These are phyloP conservation scores for Melipona bicolor DNA, from an alignment of 2,888 invertebrate species.

Conservation along the genomic window DNA sequence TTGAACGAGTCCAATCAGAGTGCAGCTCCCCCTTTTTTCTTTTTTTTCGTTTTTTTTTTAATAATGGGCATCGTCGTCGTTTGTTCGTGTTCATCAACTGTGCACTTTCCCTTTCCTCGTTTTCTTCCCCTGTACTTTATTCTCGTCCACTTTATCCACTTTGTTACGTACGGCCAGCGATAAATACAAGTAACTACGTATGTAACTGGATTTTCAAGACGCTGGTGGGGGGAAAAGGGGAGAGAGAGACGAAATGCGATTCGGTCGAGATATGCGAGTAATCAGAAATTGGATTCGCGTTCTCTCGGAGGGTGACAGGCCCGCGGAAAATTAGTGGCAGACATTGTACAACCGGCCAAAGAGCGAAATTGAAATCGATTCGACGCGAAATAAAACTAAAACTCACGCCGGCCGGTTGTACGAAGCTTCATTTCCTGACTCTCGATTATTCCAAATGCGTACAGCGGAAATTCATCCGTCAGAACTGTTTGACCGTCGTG, in stretches of 20 bases:
- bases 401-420: not conserved
- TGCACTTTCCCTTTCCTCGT: no score
- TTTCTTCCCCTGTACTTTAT: no score
- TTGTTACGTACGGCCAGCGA: no score
- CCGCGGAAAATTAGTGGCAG: not conserved
- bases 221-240: no score
- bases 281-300: not conserved
- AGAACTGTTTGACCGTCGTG: not conserved
- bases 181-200: not conserved
- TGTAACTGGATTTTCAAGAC: not conserved
- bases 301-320: no score
- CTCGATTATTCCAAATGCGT: constrained; percentile 7
- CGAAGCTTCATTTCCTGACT: constrained; percentile 12
- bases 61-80: no score
- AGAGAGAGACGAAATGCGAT: not conserved
- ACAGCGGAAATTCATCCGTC: constrained; percentile 13
- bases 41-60: no score
- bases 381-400: constrained; percentile 11
- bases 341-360: no score
- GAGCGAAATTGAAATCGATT: constrained; percentile 12
- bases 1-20: constrained; percentile 19
- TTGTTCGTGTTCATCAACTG: not conserved
- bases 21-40: constrained; percentile 23
- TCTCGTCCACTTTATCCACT: no score
- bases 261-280: not conserved